Conservation (phyloP, 2,888 invertebrate species). For the Drosophila barbarae region DNA sequence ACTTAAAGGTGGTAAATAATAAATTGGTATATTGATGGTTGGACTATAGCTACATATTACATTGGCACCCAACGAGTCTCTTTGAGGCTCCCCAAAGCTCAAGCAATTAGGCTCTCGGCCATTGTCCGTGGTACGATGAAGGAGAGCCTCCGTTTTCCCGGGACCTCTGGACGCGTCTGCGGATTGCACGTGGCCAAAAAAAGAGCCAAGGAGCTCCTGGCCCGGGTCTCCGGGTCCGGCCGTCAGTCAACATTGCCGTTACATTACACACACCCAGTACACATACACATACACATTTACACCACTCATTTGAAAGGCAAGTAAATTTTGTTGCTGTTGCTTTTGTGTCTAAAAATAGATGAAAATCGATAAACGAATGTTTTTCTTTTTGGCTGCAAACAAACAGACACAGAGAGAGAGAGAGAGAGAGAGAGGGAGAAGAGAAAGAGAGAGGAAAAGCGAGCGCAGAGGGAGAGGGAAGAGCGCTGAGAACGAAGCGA, state of each 20-base stretch:
- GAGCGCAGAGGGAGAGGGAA: slow-evolving; percentile 16
- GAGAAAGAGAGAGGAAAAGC: neutral
- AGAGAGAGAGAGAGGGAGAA: slow-evolving; percentile 1
- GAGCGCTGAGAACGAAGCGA: slow-evolving; percentile 36
- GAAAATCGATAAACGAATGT: slow-evolving; percentile 78
- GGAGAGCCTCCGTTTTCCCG: slow-evolving; percentile 5
- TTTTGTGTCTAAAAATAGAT: slow-evolving; percentile 74
- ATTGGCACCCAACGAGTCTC: neutral
- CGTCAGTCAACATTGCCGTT: slow-evolving; percentile 23
- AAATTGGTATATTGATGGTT: neutral
- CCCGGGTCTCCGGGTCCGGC: slow-evolving; percentile 26
- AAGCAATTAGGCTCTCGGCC: slow-evolving; percentile 6
- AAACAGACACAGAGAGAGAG: slow-evolving; percentile 39
- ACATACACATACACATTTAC: slow-evolving; percentile 27
- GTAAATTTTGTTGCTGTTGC: slow-evolving; percentile 57
- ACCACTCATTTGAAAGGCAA: slow-evolving; percentile 70
- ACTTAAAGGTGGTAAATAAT: neutral
- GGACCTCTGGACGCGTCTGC: slow-evolving; percentile 10
- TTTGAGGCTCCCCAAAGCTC: neutral
- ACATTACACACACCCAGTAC: slow-evolving; percentile 17
- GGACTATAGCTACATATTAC: neutral
- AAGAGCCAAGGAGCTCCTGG: slow-evolving; percentile 8
- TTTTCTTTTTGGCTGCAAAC: slow-evolving; percentile 58
- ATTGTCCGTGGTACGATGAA: neutral
- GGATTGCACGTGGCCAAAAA: slow-evolving; percentile 25